Evolutionary conservation across 1,140 invertebrate species (phyloP).

Genomic region (Lasioglossum baleicum): DNA sequence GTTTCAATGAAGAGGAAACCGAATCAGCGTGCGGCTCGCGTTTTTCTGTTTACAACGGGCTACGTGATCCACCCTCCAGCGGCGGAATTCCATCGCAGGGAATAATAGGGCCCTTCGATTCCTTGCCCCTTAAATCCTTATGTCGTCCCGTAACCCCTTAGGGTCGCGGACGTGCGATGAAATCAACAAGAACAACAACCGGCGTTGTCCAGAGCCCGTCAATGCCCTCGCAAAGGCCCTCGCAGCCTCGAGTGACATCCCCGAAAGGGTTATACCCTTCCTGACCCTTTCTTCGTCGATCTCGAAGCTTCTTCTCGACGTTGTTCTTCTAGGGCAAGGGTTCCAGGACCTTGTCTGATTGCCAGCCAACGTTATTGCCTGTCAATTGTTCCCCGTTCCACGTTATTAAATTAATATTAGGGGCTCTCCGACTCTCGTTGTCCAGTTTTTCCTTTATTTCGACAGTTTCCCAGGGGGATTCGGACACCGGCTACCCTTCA

Average conservation of each 20-base stretch:
- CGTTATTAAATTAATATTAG: conserved; percentile 80
- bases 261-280: conserved; percentile 73
- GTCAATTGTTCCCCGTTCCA: conserved; percentile 76
- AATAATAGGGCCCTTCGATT: conserved; percentile 60
- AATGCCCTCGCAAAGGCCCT: conserved; percentile 54
- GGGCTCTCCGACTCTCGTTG: conserved; percentile 58
- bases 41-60: conserved; percentile 56
- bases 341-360: conserved; percentile 71
- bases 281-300: conserved; percentile 28
- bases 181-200: conserved; percentile 81
- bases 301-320: conserved; percentile 35
- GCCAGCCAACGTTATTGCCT: conserved; percentile 76
- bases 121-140: conserved; percentile 69
- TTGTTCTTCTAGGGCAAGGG: conserved; percentile 44
- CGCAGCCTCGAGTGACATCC: conserved; percentile 75
- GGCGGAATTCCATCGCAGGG: conserved; percentile 44
- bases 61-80: conserved; percentile 43
- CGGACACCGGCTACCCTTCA: conserved; percentile 15
- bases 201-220: conserved; percentile 64
- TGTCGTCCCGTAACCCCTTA: conserved; percentile 72
- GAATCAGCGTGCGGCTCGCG: conserved; percentile 48
- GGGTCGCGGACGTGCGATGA: conserved; percentile 77
- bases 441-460: conserved; percentile 72
- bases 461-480: conserved; percentile 70
- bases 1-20: conserved; percentile 19